Percentiles rank a stretch among this genome's conserved stretches.
Evolutionary conservation across 2,888 invertebrate genomes (phyloP).

Genomic region (Drosophila anomalata): DNA sequence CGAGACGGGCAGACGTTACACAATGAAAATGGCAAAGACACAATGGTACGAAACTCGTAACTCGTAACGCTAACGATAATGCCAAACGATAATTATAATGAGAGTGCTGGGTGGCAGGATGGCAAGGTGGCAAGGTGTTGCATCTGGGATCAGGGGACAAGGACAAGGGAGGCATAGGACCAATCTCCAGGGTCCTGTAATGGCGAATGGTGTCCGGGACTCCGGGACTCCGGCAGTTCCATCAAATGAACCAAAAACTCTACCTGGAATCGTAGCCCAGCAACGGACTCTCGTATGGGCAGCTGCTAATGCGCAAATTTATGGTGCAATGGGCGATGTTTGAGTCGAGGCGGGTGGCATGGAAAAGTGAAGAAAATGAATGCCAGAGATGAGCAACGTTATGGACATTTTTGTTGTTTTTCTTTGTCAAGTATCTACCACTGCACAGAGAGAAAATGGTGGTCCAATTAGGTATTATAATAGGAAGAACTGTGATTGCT

Average conservation of each 20-base stretch:
- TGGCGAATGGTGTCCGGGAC: conserved; percentile 26
- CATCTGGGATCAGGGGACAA: conserved; percentile 12
- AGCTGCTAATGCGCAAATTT: conserved; percentile 75
- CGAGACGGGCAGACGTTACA: conserved; percentile 2
- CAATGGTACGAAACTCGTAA: conserved; percentile 9
- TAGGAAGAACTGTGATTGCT: too few relatives aligned
- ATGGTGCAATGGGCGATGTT: conserved; percentile 46
- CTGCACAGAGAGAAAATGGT: conserved; percentile 13
- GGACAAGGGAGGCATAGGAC: background rate
- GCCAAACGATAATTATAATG: conserved; percentile 71
- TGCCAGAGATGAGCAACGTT: conserved; percentile 34
- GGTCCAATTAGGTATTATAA: background rate
- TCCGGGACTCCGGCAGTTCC: conserved; percentile 14
- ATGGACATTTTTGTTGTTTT: conserved; percentile 22
- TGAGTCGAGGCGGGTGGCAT: conserved; percentile 48
- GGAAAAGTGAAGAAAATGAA: conserved; percentile 62
- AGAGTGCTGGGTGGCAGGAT: conserved; percentile 50
- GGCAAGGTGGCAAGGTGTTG: background rate
- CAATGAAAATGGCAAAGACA: conserved; percentile 7
- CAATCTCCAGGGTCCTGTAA: background rate
- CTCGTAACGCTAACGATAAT: conserved; percentile 32
- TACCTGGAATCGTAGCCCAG: conserved; percentile 84
- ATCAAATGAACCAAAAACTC: conserved; percentile 19
- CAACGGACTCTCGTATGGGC: conserved; percentile 82
- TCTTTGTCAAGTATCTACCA: conserved; percentile 1